These are phyloP conservation scores for Pantala flavescens DNA, from an alignment of 1,140 invertebrate species.

Conservation along the genomic window DNA sequence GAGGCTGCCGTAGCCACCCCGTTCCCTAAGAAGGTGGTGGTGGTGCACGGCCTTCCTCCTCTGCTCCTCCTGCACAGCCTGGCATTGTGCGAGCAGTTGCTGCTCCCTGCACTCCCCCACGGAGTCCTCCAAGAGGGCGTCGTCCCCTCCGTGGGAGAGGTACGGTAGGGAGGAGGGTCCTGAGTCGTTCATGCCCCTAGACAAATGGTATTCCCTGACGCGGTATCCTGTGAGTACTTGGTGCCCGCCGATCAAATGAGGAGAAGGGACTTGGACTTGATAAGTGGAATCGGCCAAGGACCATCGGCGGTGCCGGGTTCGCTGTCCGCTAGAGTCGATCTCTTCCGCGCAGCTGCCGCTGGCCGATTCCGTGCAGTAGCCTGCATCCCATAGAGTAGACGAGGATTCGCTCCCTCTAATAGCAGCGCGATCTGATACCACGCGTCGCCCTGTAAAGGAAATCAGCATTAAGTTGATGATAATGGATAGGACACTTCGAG, in stretches of 20 bases:
- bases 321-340: not conserved
- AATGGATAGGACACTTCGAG: too few relatives aligned
- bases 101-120: not conserved
- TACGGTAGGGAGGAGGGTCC: not conserved
- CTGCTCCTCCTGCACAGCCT: not conserved
- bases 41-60: not conserved
- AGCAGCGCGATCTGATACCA: not conserved
- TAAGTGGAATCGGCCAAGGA: slow-evolving; percentile 23
- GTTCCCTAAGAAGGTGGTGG: not conserved
- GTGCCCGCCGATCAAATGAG: not conserved
- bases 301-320: slow-evolving; percentile 23
- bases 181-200: not conserved
- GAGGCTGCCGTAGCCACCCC: not conserved
- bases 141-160: not conserved
- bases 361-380: slow-evolving; percentile 13
- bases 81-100: not conserved
- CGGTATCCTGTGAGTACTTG: not conserved
- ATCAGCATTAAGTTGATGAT: too few relatives aligned
- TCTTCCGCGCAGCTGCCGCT: not conserved
- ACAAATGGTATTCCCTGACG: not conserved
- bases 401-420: not conserved
- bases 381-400: slow-evolving; percentile 8
- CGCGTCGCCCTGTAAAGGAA: not conserved
- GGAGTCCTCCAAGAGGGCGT: not conserved
- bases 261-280: slow-evolving; percentile 22